Evolutionary conservation across 2,113 vertebrate species (phyloP), one percentile per base, ranked within the genome.

Genomic region (Aegithalos caudatus): DNA sequence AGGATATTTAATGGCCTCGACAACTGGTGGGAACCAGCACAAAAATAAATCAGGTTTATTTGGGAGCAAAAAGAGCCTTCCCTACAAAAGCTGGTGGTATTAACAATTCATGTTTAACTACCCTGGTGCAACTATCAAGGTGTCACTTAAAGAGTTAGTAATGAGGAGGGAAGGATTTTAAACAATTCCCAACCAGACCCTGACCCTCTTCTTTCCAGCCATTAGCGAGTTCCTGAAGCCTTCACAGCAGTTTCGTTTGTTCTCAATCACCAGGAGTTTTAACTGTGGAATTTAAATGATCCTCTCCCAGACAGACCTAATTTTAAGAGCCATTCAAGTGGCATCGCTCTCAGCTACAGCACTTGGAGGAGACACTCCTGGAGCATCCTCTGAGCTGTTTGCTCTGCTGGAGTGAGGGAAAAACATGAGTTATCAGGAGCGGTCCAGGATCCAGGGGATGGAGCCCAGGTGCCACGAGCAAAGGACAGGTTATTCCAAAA

Each of bases 251-350:
- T 79, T 87, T 45, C 69, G 79, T 91, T 92, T 87, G 89, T 79
- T 95, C 94, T 94, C 84, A 92, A 80, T 95, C 93, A 94, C 95
- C 89, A 21, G 77, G 86, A 92, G 95, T 58, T 82, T 82, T 67
- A 95, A 79, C 44, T 53, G 89, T 69, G 86, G 89, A 95, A 95
- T 96, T 95, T 79, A 74, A 96, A 97, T 87, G 70, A 89, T 79
- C 61, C 70, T 91, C 66, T 74, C 89, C 71, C 73, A 74, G 89
- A 87, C 86, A 95, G 91, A 72, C 27, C 78, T 91, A 38, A 95
- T 92, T 89, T 91, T 73, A 87, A 78, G 93, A 95, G 93, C 89
- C 78, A 24, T 79, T 94, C 89, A 72, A 90, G 87, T 76, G 89
- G 79, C 91, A 87, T 64, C 74, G 81, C 89, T 76, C 61, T 57